Base-by-base conservation (phyloP, 2,797 vertebrate genomes). In the Enteromius argenteus region DNA sequence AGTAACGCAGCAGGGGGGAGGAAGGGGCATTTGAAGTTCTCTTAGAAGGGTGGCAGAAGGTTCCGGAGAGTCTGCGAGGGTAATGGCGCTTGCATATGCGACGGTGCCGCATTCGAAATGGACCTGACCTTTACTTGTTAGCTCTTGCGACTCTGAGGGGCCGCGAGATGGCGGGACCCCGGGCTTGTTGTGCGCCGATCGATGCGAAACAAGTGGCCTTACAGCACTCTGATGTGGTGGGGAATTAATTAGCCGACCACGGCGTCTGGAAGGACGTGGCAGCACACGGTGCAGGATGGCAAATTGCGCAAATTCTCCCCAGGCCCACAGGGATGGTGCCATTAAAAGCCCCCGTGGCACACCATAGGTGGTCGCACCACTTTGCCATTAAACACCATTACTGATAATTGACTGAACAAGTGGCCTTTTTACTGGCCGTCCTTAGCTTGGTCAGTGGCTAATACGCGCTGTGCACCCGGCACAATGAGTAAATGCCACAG, bases 111-210 rank as follows among this genome's bases (percentile, higher is more conserved):
- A 84, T 79, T 83, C 21, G 64, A 89, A 87, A 84, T 86, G 60
- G 85, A 60, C 42, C 76, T 89, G 90, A 90, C 90, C 89, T 90
- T 89, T 89, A 87, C 78, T 76, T 89, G 87, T 89, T 89, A 89
- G 89, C 88, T 86, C 76, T 90, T 86, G 76, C 35, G 84, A 78
- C 85, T 74, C 64, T 11, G 69, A 84, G 82, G 85, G 82, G 81
- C 74, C 35, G 4, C 30, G n/a, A 69, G 79, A 80, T 72, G 80
- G 76, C 71, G 71, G 82, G 79, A 80, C 85, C 72, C 84, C 19
- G 66, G 82, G 83, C 71, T 84, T 68, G 79, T 53, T 14, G 62
- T 27, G 73, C 51, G 19, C 56, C n/a, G 86, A 89, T 91, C 89
- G 78, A 91, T 89, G 74, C 37, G 69, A 84, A 88, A 83, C 79